A percentile compares a stretch with the other conserved stretches of the same genome.
These are phyloP conservation scores for Rhagophthalmus giganteus DNA, from an alignment of 2,888 invertebrate species.

Conservation along the genomic window DNA sequence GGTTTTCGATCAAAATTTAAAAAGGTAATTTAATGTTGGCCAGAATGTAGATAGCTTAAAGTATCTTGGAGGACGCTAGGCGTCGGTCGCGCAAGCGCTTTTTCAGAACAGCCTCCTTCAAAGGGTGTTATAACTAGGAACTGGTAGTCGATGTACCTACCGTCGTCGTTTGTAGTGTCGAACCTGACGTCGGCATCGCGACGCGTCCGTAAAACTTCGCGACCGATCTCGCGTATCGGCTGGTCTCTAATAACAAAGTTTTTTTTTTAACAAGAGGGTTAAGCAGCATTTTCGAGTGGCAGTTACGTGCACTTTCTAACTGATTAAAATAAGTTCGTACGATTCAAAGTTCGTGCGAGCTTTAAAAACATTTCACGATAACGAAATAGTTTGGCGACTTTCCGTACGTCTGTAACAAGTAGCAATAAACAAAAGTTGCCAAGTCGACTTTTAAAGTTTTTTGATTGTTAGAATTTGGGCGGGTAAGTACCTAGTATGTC, in stretches of 20 bases:
- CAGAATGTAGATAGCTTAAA: conserved; percentile 27
- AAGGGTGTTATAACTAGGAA: conserved; percentile 41
- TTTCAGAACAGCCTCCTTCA: conserved; percentile 41
- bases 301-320: conserved; percentile 19
- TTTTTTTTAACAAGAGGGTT: too few species aligned
- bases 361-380: conserved; percentile 12
- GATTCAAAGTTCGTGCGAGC: conserved; percentile 10
- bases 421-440: too few species aligned
- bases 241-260: too few species aligned
- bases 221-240: conserved; percentile 15
- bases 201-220: conserved; percentile 18
- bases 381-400: conserved; percentile 11
- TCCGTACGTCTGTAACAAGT: too few species aligned
- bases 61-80: conserved; percentile 41
- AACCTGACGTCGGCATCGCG: conserved; percentile 26
- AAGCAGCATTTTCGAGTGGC: conserved; percentile 15
- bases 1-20: conserved; percentile 1
- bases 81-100: conserved; percentile 45
- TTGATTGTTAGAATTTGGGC: not conserved
- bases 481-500: conserved; percentile 13
- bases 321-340: too few species aligned
- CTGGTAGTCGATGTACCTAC: conserved; percentile 43
- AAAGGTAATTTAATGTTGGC: conserved; percentile 6
- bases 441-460: too few species aligned
- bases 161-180: conserved; percentile 33